Percentiles rank a stretch among this genome's conserved stretches.
Conservation (phyloP, 2,888 invertebrate genomes). For the Brenthis hecate region DNA sequence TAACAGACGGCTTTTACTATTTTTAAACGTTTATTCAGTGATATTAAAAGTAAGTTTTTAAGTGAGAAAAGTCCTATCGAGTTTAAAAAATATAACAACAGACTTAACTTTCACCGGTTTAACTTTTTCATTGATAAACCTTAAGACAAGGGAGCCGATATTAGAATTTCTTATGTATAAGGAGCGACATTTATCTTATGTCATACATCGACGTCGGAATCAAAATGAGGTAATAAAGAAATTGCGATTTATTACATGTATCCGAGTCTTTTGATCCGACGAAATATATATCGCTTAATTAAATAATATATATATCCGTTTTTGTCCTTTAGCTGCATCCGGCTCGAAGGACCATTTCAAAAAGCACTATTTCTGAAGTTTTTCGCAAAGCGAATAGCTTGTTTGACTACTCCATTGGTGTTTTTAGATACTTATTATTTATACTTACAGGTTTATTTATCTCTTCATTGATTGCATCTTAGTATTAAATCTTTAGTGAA, state of each 20-base stretch:
- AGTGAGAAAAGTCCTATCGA: too few relatives aligned
- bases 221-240: conserved; percentile 69
- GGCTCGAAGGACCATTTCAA: conserved; percentile 8
- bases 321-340: conserved; percentile 9
- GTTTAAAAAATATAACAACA: too few relatives aligned
- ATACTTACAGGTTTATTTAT: conserved; percentile 12
- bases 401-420: too few relatives aligned
- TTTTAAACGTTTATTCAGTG: too few relatives aligned
- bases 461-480: conserved; percentile 8
- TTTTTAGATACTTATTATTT: background rate
- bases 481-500: conserved; percentile 18
- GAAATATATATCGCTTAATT: conserved; percentile 63
- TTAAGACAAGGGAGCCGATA: background rate
- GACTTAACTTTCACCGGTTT: background rate
- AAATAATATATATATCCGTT: conserved; percentile 54
- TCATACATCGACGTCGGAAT: conserved; percentile 56
- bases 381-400: too few relatives aligned
- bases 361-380: background rate
- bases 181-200: conserved; percentile 65
- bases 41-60: too few relatives aligned
- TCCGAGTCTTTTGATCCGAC: conserved; percentile 53
- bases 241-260: conserved; percentile 63
- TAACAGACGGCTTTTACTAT: too few relatives aligned
- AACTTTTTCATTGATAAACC: background rate
- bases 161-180: conserved; percentile 54